phyloP scores from a whole-genome alignment of 2,797 vertebrate species.

The Bufotes viridis region DNA sequence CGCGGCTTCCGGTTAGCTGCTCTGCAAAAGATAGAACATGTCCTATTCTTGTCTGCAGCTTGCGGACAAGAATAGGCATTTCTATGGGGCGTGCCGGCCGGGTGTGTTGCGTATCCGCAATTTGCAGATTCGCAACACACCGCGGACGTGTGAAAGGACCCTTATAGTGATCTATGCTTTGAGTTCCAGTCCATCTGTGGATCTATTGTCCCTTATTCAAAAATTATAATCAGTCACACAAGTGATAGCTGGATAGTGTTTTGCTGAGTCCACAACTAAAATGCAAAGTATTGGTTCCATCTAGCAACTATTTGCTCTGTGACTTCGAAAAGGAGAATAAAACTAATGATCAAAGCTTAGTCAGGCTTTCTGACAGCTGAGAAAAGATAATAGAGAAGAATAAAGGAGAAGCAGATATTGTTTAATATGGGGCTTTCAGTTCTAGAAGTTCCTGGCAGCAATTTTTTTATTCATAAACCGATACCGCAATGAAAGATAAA shows the following conservation, averaged over 20 bases:
- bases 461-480: slow-evolving; percentile 33
- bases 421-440: slow-evolving; percentile 34
- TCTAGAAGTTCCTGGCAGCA: slow-evolving; percentile 8
- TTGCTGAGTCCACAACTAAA: background rate
- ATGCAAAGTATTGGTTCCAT: background rate
- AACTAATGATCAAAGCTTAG: slow-evolving; percentile 28
- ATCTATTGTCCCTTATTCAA: no score
- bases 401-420: background rate
- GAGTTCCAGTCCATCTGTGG: no score
- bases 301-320: background rate
- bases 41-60: no score
- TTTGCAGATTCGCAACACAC: no score
- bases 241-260: background rate
- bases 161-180: no score
- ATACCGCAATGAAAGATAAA: slow-evolving; percentile 44
- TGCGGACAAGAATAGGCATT: no score
- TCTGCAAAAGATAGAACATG: no score
- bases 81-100: no score
- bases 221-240: background rate
- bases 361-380: slow-evolving; percentile 8
- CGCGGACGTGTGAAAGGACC: no score
- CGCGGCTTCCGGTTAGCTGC: no score
- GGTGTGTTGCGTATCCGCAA: no score
- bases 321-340: slow-evolving; percentile 1
- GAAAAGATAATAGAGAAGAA: slow-evolving; percentile 19